Percentiles rank a stretch among this genome's conserved stretches.
Evolutionary conservation across 2,888 invertebrate species (phyloP).

Genomic region (Encarsia formosa): DNA sequence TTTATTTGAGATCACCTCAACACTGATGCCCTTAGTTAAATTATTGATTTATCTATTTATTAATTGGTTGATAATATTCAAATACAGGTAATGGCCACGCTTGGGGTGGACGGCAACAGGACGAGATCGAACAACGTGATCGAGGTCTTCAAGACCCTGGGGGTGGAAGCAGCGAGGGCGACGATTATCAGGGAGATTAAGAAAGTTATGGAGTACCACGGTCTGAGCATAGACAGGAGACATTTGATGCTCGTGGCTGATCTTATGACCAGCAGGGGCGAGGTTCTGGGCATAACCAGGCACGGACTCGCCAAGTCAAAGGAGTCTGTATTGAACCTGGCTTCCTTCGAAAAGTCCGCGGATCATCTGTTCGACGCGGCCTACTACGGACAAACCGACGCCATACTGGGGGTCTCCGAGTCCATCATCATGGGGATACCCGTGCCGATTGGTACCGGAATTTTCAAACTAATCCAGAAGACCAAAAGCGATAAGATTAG

Average conservation of each 20-base stretch:
- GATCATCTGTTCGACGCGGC: slow-evolving; percentile 99
- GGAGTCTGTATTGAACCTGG: slow-evolving; percentile 95
- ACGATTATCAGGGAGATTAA: slow-evolving; percentile 96
- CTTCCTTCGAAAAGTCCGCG: slow-evolving; percentile 98
- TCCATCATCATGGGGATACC: slow-evolving; percentile 98
- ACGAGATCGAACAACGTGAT: slow-evolving; percentile 92
- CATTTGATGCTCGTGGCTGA: slow-evolving; percentile 97
- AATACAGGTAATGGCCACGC: slow-evolving; percentile 94
- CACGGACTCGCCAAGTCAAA: slow-evolving; percentile 98
- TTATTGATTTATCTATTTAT: too few relatives aligned
- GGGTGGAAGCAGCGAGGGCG: slow-evolving; percentile 95
- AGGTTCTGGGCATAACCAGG: slow-evolving; percentile 95
- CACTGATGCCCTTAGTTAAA: too few relatives aligned
- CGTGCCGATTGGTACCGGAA: slow-evolving; percentile 89
- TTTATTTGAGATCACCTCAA: too few relatives aligned
- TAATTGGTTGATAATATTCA: too few relatives aligned
- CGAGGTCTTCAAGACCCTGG: slow-evolving; percentile 83
- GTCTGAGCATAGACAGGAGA: slow-evolving; percentile 94
- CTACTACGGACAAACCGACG: slow-evolving; percentile 94
- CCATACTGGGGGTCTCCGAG: slow-evolving; percentile 95
- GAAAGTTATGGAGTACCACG: slow-evolving; percentile 95
- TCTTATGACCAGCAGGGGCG: slow-evolving; percentile 96
- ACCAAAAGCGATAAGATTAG: slow-evolving; percentile 64
- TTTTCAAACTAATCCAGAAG: slow-evolving; percentile 82
- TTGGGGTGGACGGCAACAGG: slow-evolving; percentile 78